Evolutionary conservation across 1,140 invertebrate genomes (phyloP), one percentile per base, ranked within the genome.

Genomic region (Megalonaias nervosa): DNA sequence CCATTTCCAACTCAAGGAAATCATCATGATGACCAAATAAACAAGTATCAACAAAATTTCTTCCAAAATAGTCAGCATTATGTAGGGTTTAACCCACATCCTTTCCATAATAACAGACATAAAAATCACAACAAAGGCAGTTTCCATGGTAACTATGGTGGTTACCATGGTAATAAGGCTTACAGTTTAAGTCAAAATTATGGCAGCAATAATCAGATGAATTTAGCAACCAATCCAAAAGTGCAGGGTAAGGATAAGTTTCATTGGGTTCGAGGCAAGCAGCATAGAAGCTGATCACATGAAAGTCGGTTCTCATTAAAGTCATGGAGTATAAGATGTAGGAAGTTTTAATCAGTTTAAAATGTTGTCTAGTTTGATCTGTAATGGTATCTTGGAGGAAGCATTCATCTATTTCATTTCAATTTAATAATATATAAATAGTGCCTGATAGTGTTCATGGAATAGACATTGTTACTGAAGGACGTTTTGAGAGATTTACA

Each of bases 21-120:
- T 48, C 38, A 48, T 38, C 60, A 31, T 21, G 75, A 82, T 62
- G 70, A 74, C 59, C 75, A 79, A 31, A 77, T 64, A 59, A 77
- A 73, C 74, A 82, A 81, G 57, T 76, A 79, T 60, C 82, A 84
- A 67, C 79, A 84, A 65, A 84, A 84, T 56, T 19, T 72, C 13
- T 80, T 77, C 62, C 75, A 82, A 58, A 82, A 82, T 67, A 83
- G 69, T 23, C 70, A 74, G 31, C 65, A 71, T 75, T 70, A 72
- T 75, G 23, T 48, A 73, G 60, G 38, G 60, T 31, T 31, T 67
- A 21, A 67, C 23, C 17, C 73, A 31, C 70, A 67, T 61, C 65
- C 76, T 73, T 78, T 78, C 76, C 76, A 78, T n/a, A 78, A 78
- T 21, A 48, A 64, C 68, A 66, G 64, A 15, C 38, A 61, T 61